Percentiles rank a stretch among this genome's conserved stretches.
Evolutionary conservation across 2,113 vertebrate genomes (phyloP).

Genomic region (Murina feae): DNA sequence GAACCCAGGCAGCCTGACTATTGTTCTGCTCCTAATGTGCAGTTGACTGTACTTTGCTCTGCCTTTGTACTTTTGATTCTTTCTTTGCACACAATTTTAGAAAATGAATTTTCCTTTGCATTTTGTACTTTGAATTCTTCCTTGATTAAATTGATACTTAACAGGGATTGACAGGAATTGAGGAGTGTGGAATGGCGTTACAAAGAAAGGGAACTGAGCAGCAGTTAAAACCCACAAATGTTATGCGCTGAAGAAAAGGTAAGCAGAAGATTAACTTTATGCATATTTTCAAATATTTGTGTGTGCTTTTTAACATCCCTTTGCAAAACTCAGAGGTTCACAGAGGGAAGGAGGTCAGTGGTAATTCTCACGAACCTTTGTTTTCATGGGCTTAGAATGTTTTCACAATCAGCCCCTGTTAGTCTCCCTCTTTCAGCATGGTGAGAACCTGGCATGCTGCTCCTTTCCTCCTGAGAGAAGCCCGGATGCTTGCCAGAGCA

Average conservation of each 20-base stretch:
- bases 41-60: neutral
- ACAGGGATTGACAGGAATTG: neutral
- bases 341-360: neutral
- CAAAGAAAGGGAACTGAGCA: neutral
- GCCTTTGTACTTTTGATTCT: neutral
- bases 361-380: neutral
- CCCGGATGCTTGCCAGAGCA: slow-evolving; percentile 32
- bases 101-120: slow-evolving; percentile 3
- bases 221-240: neutral
- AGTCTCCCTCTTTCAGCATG: slow-evolving; percentile 10
- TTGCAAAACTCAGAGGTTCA: neutral
- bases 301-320: neutral
- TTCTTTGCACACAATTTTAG: slow-evolving; percentile 16
- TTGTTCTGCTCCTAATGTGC: neutral
- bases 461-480: slow-evolving; percentile 38
- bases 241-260: neutral
- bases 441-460: slow-evolving; percentile 41
- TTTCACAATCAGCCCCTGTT: neutral
- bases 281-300: neutral
- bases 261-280: neutral
- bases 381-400: neutral
- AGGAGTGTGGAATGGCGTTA: neutral
- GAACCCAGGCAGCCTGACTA: neutral
- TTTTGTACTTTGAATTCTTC: neutral
- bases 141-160: neutral